phyloP scores from a whole-genome alignment of 2,888 invertebrate species.

The Andrena minutula region DNA sequence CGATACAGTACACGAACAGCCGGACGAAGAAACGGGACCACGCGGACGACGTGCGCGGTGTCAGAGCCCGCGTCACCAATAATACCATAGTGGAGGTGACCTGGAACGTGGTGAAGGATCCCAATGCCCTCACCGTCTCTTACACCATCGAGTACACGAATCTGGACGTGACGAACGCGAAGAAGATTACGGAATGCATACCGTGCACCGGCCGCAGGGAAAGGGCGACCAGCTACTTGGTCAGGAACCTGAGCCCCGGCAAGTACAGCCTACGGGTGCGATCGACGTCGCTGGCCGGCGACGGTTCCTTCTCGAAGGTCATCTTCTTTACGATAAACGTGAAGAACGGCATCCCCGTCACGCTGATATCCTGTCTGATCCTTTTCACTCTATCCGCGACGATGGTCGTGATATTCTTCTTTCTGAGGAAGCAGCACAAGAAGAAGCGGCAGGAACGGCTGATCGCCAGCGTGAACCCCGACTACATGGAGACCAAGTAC shows the following conservation, averaged over 20 bases:
- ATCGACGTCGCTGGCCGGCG: slow-evolving; percentile 88
- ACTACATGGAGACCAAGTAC: slow-evolving; percentile 87
- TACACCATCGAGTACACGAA: slow-evolving; percentile 87
- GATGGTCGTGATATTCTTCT: slow-evolving; percentile 70
- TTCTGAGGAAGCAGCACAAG: slow-evolving; percentile 78
- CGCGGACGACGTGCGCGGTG: slow-evolving; percentile 84
- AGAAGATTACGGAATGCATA: slow-evolving; percentile 85
- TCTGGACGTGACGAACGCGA: slow-evolving; percentile 80
- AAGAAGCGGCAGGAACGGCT: slow-evolving; percentile 83
- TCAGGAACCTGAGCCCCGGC: slow-evolving; percentile 86
- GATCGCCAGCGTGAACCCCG: slow-evolving; percentile 88
- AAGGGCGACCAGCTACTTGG: slow-evolving; percentile 73
- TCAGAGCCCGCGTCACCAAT: slow-evolving; percentile 71
- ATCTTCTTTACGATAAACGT: slow-evolving; percentile 73
- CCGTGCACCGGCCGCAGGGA: slow-evolving; percentile 77
- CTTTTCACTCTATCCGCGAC: slow-evolving; percentile 65
- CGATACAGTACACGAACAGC: slow-evolving; percentile 73
- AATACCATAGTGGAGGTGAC: slow-evolving; percentile 81
- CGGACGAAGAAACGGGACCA: slow-evolving; percentile 85
- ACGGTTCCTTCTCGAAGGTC: slow-evolving; percentile 82
- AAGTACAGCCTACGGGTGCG: slow-evolving; percentile 87
- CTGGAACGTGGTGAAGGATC: slow-evolving; percentile 88
- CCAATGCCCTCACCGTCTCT: slow-evolving; percentile 89
- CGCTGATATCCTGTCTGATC: slow-evolving; percentile 68
- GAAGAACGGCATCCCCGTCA: slow-evolving; percentile 57